These are phyloP conservation scores for Pinctada fucata DNA, from an alignment of 2,888 invertebrate species.

Conservation along the genomic window DNA sequence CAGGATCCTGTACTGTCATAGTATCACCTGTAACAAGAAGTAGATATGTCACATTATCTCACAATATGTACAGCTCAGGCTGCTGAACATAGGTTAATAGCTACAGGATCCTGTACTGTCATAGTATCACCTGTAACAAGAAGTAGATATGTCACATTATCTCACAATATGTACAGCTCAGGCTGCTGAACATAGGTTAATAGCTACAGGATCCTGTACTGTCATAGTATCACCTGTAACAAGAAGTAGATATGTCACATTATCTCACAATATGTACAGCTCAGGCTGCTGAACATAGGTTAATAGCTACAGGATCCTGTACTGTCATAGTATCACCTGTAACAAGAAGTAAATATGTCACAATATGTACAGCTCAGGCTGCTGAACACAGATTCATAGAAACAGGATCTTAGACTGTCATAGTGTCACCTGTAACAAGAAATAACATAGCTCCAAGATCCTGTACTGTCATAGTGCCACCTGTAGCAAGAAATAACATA, in stretches of 20 bases:
- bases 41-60: no score
- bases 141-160: no score
- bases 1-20: slow-evolving; percentile 85
- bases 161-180: no score
- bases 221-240: slow-evolving; percentile 84
- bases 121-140: slow-evolving; percentile 83
- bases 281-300: no score
- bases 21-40: slow-evolving; percentile 81
- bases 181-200: slow-evolving; percentile 86
- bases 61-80: slow-evolving; percentile 90
- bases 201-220: slow-evolving; percentile 83
- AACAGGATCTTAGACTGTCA: slow-evolving; percentile 85
- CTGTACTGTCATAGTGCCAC: no score
- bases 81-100: no score
- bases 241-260: no score
- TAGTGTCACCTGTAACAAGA: slow-evolving; percentile 81
- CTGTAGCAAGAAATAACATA: slow-evolving; percentile 72
- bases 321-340: slow-evolving; percentile 86
- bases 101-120: slow-evolving; percentile 84
- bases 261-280: no score
- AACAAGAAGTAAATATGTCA: no score
- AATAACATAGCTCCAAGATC: no score
- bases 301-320: slow-evolving; percentile 82
- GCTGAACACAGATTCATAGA: no score
- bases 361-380: slow-evolving; percentile 89